phyloP scores from a whole-genome alignment of 2,113 vertebrate species.

The Cariama cristata region DNA sequence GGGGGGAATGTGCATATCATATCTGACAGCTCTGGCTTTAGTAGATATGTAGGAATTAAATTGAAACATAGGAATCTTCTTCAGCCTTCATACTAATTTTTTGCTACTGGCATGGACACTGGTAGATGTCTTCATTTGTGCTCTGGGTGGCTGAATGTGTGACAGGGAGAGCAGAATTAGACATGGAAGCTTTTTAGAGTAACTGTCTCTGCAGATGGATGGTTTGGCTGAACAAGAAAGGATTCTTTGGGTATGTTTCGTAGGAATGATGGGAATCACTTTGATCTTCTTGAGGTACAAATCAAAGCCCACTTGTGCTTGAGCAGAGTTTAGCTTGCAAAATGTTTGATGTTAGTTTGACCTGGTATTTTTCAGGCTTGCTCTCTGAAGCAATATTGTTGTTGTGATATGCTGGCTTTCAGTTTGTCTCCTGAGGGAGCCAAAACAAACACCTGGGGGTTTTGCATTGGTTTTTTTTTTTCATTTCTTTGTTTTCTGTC shows the following conservation, averaged over 20 bases:
- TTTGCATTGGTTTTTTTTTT: neutral
- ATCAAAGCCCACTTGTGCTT: neutral
- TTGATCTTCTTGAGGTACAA: neutral
- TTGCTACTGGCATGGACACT: neutral
- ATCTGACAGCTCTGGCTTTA: neutral
- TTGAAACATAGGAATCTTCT: neutral
- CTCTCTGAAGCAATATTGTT: fast-evolving
- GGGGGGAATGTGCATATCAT: fast-evolving
- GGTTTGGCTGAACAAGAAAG: neutral
- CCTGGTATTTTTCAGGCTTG: neutral
- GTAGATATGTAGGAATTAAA: fast-evolving
- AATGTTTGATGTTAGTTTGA: neutral
- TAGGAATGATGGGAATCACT: fast-evolving
- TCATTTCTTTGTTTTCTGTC: neutral
- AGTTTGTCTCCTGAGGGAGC: neutral
- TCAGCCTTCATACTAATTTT: neutral
- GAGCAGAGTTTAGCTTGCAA: neutral
- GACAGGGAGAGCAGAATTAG: neutral
- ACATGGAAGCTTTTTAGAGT: neutral
- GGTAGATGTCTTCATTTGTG: no score
- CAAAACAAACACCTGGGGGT: neutral
- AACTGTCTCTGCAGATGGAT: fast-evolving
- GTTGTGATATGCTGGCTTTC: neutral
- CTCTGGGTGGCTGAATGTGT: neutral
- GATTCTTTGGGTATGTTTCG: neutral